phyloP scores from a whole-genome alignment of 2,797 vertebrate genomes.

The Garrulus glandarius region DNA sequence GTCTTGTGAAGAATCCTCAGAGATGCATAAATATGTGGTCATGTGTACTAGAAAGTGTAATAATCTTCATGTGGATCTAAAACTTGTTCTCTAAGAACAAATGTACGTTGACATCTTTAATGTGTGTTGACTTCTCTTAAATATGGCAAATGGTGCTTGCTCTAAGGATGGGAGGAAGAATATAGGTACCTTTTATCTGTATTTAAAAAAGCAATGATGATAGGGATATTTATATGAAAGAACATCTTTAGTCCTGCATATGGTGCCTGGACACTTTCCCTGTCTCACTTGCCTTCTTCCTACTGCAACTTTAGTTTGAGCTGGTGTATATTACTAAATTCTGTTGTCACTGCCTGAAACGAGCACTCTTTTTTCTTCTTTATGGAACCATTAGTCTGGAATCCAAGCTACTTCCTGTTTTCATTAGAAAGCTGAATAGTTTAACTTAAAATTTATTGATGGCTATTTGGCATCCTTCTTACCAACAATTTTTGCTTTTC shows the following conservation, averaged over 20 bases:
- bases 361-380: neutral
- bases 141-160: conserved; percentile 9
- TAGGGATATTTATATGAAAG: neutral
- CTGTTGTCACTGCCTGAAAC: neutral
- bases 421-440: neutral
- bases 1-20: conserved; percentile 11
- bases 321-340: neutral
- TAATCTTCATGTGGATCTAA: neutral
- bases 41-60: neutral
- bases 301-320: neutral
- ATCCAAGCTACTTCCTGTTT: neutral
- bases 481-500: neutral
- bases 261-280: neutral
- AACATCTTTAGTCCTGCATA: neutral
- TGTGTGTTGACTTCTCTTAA: conserved; percentile 1
- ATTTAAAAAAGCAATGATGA: neutral
- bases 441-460: neutral
- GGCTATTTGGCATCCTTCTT: neutral
- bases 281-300: neutral
- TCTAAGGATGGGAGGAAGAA: conserved; percentile 23
- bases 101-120: neutral
- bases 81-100: neutral
- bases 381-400: neutral
- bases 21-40: neutral
- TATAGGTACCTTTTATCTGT: neutral